Conservation (phyloP, 2,797 vertebrate genomes). For the Squalus acanthias region DNA sequence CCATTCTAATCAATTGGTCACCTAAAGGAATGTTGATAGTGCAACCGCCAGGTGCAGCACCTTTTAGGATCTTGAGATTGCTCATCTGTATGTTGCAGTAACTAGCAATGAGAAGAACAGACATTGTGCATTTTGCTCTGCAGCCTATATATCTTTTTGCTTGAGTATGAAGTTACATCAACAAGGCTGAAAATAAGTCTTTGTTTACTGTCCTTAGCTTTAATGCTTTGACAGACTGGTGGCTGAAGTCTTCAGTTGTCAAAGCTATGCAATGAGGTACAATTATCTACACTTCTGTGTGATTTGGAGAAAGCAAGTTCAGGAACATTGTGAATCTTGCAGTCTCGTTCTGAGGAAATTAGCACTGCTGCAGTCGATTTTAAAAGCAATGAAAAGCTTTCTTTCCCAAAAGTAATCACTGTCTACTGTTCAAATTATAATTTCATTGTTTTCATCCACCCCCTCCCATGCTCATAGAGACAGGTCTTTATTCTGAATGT, state of each 20-base stretch:
- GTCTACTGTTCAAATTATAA: not conserved
- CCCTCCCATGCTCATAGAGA: not conserved
- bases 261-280: not conserved
- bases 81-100: not conserved
- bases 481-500: conserved; percentile 38
- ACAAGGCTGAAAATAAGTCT: not conserved
- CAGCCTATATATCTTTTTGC: not conserved
- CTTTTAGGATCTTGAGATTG: not conserved
- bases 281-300: not conserved
- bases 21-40: not conserved
- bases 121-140: not conserved
- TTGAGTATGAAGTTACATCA: not conserved
- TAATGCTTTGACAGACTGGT: not conserved
- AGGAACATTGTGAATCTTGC: not conserved
- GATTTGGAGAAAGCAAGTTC: not conserved
- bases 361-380: not conserved
- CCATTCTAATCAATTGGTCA: not conserved
- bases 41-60: not conserved
- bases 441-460: not conserved
- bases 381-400: conserved; percentile 27
- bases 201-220: not conserved
- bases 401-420: not conserved
- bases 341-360: not conserved
- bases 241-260: not conserved
- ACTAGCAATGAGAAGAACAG: not conserved